Conservation (phyloP, 2,113 vertebrate genomes). For the Irena cyanogastra region DNA sequence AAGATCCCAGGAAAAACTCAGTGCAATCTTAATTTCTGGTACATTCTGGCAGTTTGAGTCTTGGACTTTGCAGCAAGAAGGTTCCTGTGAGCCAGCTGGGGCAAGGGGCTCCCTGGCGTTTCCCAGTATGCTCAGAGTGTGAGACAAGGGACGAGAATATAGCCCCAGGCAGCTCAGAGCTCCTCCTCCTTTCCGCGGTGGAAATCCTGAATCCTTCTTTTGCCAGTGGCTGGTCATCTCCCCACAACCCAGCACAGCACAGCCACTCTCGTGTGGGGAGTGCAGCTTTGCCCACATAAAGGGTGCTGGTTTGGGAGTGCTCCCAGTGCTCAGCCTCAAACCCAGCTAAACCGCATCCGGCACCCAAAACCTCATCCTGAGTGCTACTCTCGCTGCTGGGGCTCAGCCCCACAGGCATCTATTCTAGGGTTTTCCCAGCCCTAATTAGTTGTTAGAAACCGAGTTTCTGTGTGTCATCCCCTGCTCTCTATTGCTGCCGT, state of each 20-base stretch:
- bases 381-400: not conserved
- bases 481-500: not conserved
- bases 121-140: not conserved
- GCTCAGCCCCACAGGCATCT: not conserved
- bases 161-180: not conserved
- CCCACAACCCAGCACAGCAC: not conserved
- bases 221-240: not conserved
- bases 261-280: not conserved
- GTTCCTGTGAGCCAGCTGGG: not conserved
- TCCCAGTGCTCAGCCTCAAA: not conserved
- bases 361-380: not conserved
- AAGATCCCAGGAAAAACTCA: not conserved
- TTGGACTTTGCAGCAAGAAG: not conserved
- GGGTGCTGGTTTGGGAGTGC: not conserved
- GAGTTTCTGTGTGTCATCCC: not conserved
- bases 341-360: not conserved
- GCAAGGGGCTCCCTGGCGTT: not conserved
- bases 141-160: not conserved
- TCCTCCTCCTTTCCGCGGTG: not conserved
- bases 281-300: not conserved
- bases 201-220: not conserved
- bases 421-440: not conserved
- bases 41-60: not conserved
- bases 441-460: not conserved
- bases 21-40: not conserved